Percentiles rank a stretch among this genome's conserved stretches.
phyloP scores from a whole-genome alignment of 2,113 vertebrate genomes.

The Epinephelus fuscoguttatus region DNA sequence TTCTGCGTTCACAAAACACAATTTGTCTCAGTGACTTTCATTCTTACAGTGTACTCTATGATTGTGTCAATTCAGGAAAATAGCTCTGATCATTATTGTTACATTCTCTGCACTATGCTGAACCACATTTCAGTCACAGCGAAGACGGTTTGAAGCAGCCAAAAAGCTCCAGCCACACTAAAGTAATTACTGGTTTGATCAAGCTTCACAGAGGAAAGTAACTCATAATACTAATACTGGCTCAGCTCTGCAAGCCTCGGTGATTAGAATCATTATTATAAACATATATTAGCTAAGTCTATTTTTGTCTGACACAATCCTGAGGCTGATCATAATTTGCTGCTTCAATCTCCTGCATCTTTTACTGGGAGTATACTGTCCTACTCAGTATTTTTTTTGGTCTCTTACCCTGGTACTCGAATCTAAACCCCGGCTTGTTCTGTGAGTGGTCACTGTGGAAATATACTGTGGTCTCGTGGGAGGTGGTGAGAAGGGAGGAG shows the following conservation, averaged over 20 bases:
- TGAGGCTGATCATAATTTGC: background rate
- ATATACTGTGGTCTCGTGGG: constrained; percentile 94
- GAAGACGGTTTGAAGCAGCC: constrained; percentile 10
- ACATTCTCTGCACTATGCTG: background rate
- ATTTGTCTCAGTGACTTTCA: constrained; percentile 2
- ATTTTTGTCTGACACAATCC: constrained; percentile 29
- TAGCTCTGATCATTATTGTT: constrained; percentile 14
- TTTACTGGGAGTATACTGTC: background rate
- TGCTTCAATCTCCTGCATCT: constrained; percentile 6
- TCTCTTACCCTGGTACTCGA: constrained; percentile 95
- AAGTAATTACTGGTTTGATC: constrained; percentile 33
- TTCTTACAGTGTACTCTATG: background rate
- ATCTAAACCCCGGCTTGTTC: constrained; percentile 96
- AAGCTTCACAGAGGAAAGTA: constrained; percentile 26
- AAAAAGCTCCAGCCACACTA: constrained; percentile 8
- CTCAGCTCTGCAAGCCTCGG: constrained; percentile 12
- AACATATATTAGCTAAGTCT: constrained; percentile 29
- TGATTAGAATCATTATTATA: constrained; percentile 40
- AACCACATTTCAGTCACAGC: constrained; percentile 32
- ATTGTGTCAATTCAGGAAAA: constrained; percentile 28
- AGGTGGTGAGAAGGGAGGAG: constrained; percentile 91
- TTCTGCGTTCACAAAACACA: background rate
- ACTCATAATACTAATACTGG: constrained; percentile 22
- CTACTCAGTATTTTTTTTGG: background rate
- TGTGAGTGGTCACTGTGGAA: constrained; percentile 99